Evolutionary conservation across 2,888 invertebrate genomes (phyloP).

Genomic region (Autographa gamma): DNA sequence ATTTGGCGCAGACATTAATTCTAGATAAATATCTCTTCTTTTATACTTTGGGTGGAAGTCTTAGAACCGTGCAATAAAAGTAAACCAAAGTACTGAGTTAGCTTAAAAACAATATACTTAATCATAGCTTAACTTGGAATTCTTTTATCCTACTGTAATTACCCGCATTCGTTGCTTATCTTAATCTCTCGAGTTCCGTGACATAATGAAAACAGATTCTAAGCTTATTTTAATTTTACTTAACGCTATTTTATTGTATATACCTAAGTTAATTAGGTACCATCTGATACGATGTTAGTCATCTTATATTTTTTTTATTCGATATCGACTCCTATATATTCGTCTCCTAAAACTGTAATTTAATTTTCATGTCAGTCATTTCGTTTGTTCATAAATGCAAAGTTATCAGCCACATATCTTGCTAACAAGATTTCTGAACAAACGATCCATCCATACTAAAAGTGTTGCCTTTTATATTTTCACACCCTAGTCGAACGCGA

Average conservation of each 20-base stretch:
- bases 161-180: conserved; percentile 3
- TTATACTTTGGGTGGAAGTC: conserved; percentile 17
- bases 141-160: conserved; percentile 4
- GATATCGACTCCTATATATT: too few relatives aligned
- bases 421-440: too few relatives aligned
- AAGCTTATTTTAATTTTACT: too few relatives aligned
- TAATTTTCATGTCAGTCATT: too few relatives aligned
- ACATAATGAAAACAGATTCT: not conserved
- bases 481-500: not conserved
- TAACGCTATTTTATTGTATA: too few relatives aligned
- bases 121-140: not conserved
- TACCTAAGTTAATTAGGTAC: too few relatives aligned
- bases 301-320: too few relatives aligned
- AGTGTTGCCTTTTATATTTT: not conserved
- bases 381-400: too few relatives aligned
- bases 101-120: not conserved
- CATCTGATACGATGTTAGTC: too few relatives aligned
- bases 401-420: too few relatives aligned
- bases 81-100: not conserved
- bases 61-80: conserved; percentile 19
- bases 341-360: too few relatives aligned
- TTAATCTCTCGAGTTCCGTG: not conserved
- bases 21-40: conserved; percentile 36
- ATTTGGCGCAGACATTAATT: conserved; percentile 49
- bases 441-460: too few relatives aligned